Evolutionary conservation across 2,888 invertebrate species (phyloP), one percentile per base, ranked within the genome.

Genomic region (Chaitophorus viminalis): DNA sequence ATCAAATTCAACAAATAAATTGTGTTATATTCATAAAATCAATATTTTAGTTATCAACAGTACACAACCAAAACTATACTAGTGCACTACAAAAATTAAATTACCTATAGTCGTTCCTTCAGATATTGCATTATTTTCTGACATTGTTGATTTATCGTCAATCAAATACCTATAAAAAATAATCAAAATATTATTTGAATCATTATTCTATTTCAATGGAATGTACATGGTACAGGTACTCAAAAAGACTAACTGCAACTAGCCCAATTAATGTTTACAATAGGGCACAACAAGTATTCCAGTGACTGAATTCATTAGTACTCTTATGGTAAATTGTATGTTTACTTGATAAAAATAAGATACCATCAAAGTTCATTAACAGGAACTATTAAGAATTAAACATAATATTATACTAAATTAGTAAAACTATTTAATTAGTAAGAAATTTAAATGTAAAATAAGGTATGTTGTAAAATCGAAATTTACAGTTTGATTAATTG

Each of bases 71-170:
- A 60, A 60, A 54, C 21, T 25, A 60, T 6, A 54, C 0, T 60
- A 60, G 0, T 60, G 21, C 3, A 60, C 3, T 60, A 25, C 5
- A 60, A 3, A 70, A 70, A 54, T 60, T 77, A n/a, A 72, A 70
- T 87, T 87, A 87, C 87, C 87, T 65, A 87, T 39, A 25, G 81
- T 87, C 36, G 86, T 74, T 74, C 74, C 87, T 74, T 87, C 81
- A n/a, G 60, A 76, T 65, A 84, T 74, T 21, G 65, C 39, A 36
- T 39, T 39, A 39, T 65, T 87, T 46, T 81, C 87, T 65, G 87
- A 87, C 87, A 87, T 84, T 81, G 60, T 87, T n/a, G 81, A 33
- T 25, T 74, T 74, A 1, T 81, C 46, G 25, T 87, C 46, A 79
- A 78, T 86, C 54, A 83, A 83, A 65, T 54, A 79, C 86, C 86